phyloP scores from a whole-genome alignment of 2,888 invertebrate species.

The Caenorhabditis virilis region DNA sequence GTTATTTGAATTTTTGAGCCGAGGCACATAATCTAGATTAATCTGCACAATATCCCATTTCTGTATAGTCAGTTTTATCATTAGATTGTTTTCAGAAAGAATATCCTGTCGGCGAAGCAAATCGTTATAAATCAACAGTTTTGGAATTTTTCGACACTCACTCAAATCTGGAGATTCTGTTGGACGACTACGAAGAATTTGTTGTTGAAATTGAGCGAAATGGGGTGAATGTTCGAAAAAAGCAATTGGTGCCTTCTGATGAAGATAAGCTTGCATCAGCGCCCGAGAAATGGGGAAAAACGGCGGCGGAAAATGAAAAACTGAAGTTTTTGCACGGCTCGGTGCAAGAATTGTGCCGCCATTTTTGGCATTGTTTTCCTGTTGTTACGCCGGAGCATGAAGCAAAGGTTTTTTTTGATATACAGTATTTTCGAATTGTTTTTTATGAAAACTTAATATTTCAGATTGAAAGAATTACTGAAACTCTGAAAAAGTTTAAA shows the following conservation, averaged over 20 bases:
- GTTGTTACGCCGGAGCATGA: conserved; percentile 78
- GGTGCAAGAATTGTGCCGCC: conserved; percentile 82
- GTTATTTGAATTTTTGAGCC: no score
- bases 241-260: conserved; percentile 2
- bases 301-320: conserved; percentile 17
- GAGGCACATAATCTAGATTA: no score
- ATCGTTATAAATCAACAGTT: conserved; percentile 25
- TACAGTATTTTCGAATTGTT: no score
- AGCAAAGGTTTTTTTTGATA: conserved; percentile 72
- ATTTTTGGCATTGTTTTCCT: conserved; percentile 92
- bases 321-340: conserved; percentile 45
- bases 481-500: conserved; percentile 52
- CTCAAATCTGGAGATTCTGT: not conserved
- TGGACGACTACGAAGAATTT: not conserved
- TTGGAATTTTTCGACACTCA: conserved; percentile 34
- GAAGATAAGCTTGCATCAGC: conserved; percentile 1
- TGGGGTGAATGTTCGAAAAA: not conserved
- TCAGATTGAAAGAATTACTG: conserved; percentile 56
- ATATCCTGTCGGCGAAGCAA: conserved; percentile 23
- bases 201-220: conserved; percentile 12
- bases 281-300: conserved; percentile 20
- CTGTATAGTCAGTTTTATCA: not conserved
- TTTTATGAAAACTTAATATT: no score
- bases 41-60: no score
- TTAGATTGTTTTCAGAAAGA: conserved; percentile 11